Base-by-base conservation (phyloP, 1,140 invertebrate species). In the Dendrolimus kikuchii region DNA sequence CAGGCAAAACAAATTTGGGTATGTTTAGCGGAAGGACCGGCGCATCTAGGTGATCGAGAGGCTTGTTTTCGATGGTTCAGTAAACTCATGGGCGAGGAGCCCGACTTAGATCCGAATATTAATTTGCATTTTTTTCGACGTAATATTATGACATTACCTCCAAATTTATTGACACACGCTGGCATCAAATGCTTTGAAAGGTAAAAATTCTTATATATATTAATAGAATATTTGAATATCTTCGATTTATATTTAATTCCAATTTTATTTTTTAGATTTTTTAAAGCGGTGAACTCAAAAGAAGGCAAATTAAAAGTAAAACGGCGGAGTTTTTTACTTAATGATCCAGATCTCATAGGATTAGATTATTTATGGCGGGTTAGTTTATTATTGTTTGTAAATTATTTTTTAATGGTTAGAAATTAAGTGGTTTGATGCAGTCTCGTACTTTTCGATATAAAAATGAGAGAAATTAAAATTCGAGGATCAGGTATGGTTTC, bases 61-160 rank as follows among this genome's bases (percentile, higher is more conserved):
- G 95, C 96, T 4, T 99, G 98, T 87, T 99, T 99, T 87, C 96
- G 97, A 71, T 99, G 98, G 98, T 99, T 99, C 88, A 96, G 96
- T n/a, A 97, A 99, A 88, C 87, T 99, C 49, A 99, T 99, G 97
- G 96, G 96, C 5, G 97, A 99, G 66, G 97, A 99, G 76, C 97
- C 97, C 5, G 97, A 99, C 87, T 88, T 99, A 46, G 97, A 99
- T 88, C 97, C 97, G 8, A 95, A 97, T 66, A 98, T 99, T 57
- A 98, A 97, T 74, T 93, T 95, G 79, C 95, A 97, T 74, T 99
- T 99, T 89, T 99, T 99, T 89, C 95, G 97, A 87, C 94, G 95
- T 64, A 98, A 99, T 77, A 95, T 99, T 62, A 89, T 99, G 46
- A 95, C 96, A 75, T 89, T 99, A 62, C 95, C 98, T 88, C 96